Evolutionary conservation across 1,140 invertebrate genomes (phyloP).

Genomic region (Odontomachus brunneus): DNA sequence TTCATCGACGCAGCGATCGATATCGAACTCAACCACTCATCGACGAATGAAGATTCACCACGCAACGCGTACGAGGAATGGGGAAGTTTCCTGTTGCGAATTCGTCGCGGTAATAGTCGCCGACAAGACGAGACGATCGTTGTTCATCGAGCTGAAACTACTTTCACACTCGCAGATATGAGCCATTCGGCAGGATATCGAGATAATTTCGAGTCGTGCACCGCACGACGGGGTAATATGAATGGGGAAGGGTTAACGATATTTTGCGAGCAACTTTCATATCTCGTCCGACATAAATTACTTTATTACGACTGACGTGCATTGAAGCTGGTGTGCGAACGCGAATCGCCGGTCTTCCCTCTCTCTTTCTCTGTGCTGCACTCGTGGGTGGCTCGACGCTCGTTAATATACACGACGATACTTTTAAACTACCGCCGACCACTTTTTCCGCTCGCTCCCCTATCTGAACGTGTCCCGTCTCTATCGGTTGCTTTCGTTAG

Average conservation of each 20-base stretch:
- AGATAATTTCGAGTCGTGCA: slow-evolving; percentile 23
- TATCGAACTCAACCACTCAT: not conserved
- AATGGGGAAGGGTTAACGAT: slow-evolving; percentile 15
- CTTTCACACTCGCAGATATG: slow-evolving; percentile 27
- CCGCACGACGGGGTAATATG: not conserved
- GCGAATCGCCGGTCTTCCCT: not conserved
- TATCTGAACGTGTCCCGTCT: slow-evolving; percentile 56
- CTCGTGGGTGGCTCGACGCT: slow-evolving; percentile 34
- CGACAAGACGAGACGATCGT: not conserved
- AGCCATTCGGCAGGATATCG: slow-evolving; percentile 29
- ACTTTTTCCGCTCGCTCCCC: slow-evolving; percentile 57
- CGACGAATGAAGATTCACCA: not conserved
- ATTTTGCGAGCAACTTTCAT: slow-evolving; percentile 49
- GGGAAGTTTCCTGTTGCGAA: not conserved
- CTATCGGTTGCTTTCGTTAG: slow-evolving; percentile 65
- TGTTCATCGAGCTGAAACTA: slow-evolving; percentile 11
- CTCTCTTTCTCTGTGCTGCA: slow-evolving; percentile 12
- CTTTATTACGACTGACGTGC: slow-evolving; percentile 53
- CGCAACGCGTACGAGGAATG: not conserved
- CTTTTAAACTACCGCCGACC: slow-evolving; percentile 52
- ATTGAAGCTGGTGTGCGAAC: not conserved
- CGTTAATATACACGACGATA: slow-evolving; percentile 52
- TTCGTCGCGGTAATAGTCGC: not conserved
- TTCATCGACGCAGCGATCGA: not conserved
- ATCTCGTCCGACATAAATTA: slow-evolving; percentile 56